Percentiles rank a stretch among this genome's conserved stretches.
phyloP scores from a whole-genome alignment of 2,797 vertebrate genomes.

The Neoniphon sammara region DNA sequence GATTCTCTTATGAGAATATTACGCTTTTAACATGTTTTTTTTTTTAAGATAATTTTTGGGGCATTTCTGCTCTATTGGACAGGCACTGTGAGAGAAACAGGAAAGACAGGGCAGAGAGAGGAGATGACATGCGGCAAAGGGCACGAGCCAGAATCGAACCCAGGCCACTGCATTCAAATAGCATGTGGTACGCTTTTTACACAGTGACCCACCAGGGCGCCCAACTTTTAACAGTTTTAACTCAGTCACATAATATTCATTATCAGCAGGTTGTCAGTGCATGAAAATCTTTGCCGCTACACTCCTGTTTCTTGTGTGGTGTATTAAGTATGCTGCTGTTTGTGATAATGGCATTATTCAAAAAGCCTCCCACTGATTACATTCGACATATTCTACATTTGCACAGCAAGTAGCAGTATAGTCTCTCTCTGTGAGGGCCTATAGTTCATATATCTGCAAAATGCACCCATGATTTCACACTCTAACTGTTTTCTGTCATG shows the following conservation, averaged over 20 bases:
- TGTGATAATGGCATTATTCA: conserved; percentile 9
- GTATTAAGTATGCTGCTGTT: conserved; percentile 10
- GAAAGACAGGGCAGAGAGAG: no score
- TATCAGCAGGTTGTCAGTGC: background rate
- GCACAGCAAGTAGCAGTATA: background rate
- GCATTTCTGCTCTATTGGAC: no score
- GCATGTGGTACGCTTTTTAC: no score
- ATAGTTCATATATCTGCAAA: conserved; percentile 22
- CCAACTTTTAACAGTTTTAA: background rate
- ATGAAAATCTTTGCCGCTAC: background rate
- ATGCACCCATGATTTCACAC: conserved; percentile 39
- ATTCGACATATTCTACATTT: conserved; percentile 25
- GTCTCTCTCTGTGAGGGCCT: background rate
- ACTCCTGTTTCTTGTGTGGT: background rate
- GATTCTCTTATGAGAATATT: conserved; percentile 11
- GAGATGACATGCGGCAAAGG: no score
- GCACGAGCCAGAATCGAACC: no score
- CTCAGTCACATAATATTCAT: background rate
- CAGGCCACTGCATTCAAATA: no score
- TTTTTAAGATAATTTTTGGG: no score
- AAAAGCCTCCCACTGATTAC: conserved; percentile 36
- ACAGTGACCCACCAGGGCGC: no score
- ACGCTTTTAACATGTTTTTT: background rate
- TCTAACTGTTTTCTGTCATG: conserved; percentile 42
- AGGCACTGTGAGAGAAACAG: no score